Conservation (phyloP, 2,888 invertebrate genomes). For the Pyrrhia umbra region DNA sequence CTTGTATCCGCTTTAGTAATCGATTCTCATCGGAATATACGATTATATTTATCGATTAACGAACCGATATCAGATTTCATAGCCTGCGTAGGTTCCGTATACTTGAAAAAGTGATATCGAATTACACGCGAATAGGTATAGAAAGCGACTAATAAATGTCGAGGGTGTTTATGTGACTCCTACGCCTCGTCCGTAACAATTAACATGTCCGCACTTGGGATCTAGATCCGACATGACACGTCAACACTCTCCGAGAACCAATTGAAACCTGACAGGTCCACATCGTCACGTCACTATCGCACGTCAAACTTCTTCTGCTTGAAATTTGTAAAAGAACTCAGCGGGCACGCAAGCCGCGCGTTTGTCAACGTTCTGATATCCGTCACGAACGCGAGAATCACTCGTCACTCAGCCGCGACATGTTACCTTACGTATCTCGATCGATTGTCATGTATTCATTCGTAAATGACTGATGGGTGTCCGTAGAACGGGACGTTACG, state of each 20-base stretch:
- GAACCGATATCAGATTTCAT: slow-evolving; percentile 48
- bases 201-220: slow-evolving; percentile 82
- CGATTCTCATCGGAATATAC: slow-evolving; percentile 61
- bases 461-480: slow-evolving; percentile 85
- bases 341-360: slow-evolving; percentile 60
- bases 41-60: slow-evolving; percentile 58
- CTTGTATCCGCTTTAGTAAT: slow-evolving; percentile 59
- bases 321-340: slow-evolving; percentile 76
- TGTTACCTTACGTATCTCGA: slow-evolving; percentile 82
- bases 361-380: slow-evolving; percentile 81
- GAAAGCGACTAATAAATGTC: slow-evolving; percentile 45
- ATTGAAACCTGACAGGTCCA: slow-evolving; percentile 84
- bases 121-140: slow-evolving; percentile 47
- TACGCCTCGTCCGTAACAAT: slow-evolving; percentile 79
- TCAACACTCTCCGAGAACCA: slow-evolving; percentile 84
- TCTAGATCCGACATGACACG: slow-evolving; percentile 82
- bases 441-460: slow-evolving; percentile 84
- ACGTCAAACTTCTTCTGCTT: slow-evolving; percentile 76
- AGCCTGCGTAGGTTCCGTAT: slow-evolving; percentile 20
- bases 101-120: slow-evolving; percentile 39
- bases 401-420: slow-evolving; percentile 76
- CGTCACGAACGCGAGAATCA: slow-evolving; percentile 79
- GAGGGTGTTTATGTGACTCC: slow-evolving; percentile 65
- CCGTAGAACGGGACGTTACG: slow-evolving; percentile 75
- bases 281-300: slow-evolving; percentile 82